Conservation (phyloP, 2,797 vertebrate genomes). For the Nannoperca obscura region DNA sequence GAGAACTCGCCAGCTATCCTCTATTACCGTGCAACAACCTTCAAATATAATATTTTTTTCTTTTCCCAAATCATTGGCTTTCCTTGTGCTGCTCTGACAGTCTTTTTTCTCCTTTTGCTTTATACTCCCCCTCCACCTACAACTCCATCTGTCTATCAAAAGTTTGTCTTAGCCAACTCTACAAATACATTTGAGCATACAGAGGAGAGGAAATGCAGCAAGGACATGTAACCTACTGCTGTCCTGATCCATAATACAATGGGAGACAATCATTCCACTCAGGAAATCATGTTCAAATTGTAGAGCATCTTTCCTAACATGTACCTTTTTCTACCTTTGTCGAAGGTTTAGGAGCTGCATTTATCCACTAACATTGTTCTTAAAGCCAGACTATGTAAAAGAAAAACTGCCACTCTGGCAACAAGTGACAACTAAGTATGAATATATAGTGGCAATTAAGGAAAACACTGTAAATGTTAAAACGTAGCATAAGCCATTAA, state of each 20-base stretch:
- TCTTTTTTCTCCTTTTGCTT: conserved; percentile 29
- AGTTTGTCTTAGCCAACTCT: conserved; percentile 29
- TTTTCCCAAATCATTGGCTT: conserved; percentile 21
- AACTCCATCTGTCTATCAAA: conserved; percentile 52
- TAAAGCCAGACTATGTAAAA: neutral
- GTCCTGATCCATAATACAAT: conserved; percentile 6
- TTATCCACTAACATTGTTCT: neutral
- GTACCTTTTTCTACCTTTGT: neutral
- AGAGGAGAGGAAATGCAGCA: conserved; percentile 12
- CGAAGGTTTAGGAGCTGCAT: neutral
- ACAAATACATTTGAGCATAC: conserved; percentile 52
- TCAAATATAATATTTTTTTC: conserved; percentile 40
- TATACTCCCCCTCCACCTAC: neutral
- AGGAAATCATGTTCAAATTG: conserved; percentile 28
- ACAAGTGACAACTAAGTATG: neutral
- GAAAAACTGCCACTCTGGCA: neutral
- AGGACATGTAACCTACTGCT: conserved; percentile 8
- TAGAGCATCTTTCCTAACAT: neutral
- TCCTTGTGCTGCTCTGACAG: conserved; percentile 15
- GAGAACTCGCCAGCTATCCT: conserved; percentile 28
- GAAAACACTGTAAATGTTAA: neutral
- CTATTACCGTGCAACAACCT: conserved; percentile 34
- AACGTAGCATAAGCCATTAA: neutral
- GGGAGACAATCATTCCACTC: conserved; percentile 11
- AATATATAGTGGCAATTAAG: neutral